These are phyloP conservation scores for Epinotia bilunana DNA, from an alignment of 2,888 invertebrate genomes.

Conservation along the genomic window DNA sequence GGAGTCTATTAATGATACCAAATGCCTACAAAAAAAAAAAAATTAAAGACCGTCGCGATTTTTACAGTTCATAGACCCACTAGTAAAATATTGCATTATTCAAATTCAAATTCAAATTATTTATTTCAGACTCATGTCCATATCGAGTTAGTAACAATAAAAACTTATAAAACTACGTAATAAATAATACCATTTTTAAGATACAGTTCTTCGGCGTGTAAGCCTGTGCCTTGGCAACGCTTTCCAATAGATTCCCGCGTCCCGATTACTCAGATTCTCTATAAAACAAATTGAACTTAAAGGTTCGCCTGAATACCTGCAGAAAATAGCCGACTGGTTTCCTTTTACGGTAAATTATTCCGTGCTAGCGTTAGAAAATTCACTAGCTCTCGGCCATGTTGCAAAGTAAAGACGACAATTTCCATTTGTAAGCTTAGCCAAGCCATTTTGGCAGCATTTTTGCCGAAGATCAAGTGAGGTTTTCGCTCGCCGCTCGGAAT, in stretches of 20 bases:
- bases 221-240: constrained; percentile 36
- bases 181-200: no score
- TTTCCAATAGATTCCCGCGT: constrained; percentile 60
- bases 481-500: constrained; percentile 11
- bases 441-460: constrained; percentile 35
- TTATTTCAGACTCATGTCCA: no score
- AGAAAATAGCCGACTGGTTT: constrained; percentile 54
- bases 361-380: constrained; percentile 29
- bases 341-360: constrained; percentile 36
- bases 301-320: constrained; percentile 67
- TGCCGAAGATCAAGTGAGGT: constrained; percentile 22
- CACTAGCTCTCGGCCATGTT: constrained; percentile 32
- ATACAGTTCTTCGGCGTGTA: neutral
- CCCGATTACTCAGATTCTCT: constrained; percentile 61
- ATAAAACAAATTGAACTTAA: constrained; percentile 73
- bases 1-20: no score
- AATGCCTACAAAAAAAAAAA: no score
- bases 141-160: no score
- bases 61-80: no score
- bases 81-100: no score
- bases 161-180: no score
- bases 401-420: constrained; percentile 35
- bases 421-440: constrained; percentile 34
- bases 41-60: no score
- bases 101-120: no score